Evolutionary conservation across 2,888 invertebrate species (phyloP), one percentile per base, ranked within the genome.

Genomic region (Cryptophagus acutangulus): DNA sequence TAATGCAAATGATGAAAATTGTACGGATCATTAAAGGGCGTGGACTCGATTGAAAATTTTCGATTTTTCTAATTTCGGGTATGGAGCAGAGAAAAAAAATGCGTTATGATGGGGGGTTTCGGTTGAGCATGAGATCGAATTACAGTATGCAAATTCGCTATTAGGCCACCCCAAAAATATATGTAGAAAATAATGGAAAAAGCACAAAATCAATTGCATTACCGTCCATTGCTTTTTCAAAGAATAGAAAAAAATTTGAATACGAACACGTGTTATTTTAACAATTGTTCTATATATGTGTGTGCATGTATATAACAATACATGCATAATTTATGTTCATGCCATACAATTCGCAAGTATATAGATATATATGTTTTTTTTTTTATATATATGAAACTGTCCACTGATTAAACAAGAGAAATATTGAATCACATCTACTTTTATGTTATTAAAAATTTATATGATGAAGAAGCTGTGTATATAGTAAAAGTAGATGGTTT

Each of bases 241-340:
- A 46, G 47, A 41, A 34, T 33, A 46, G 47, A 45, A 44, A 49
- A 59, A 57, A 61, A 62, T 63, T 63, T 65, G 62, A 64, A 64
- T 66, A 58, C 59, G 62, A 57, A 55, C 62, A 57, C 55, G 61
- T 56, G 58, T 51, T 51, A 51, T 58, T 55, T 36, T 47, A 59
- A 60, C 59, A 60, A 62, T 61, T 58, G 56, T 59, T 57, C 62
- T 61, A 61, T 59, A 59, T 60, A 52, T n/a, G n/a, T n/a, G n/a
- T n/a, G 61, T 62, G 61, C 62, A 51, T 59, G 61, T 59, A 62
- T 60, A 61, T 62, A 59, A 8, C 60, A 57, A 61, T 60, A 63
- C 55, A 58, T 62, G 56, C 57, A 57, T 57, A 51, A 52, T 42
- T n/a, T n/a, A n/a, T n/a, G n/a, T n/a, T n/a, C n/a, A n/a, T n/a